phyloP scores from a whole-genome alignment of 1,140 invertebrate genomes.

The Heliconius hermathena region DNA sequence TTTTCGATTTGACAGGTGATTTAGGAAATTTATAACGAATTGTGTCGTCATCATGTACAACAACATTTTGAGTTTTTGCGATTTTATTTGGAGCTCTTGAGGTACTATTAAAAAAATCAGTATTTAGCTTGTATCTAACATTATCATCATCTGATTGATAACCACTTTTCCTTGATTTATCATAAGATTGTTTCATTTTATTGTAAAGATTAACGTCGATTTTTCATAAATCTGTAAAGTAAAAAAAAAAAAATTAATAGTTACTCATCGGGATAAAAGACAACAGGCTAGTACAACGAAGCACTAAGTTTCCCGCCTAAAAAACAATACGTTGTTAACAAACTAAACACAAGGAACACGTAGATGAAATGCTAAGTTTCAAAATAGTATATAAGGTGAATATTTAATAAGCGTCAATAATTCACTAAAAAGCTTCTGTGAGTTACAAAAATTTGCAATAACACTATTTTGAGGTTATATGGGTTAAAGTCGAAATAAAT shows the following conservation, averaged over 20 bases:
- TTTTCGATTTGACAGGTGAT: constrained; percentile 46
- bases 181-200: constrained; percentile 59
- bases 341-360: neutral
- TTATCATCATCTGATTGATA: constrained; percentile 71
- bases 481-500: neutral
- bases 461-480: constrained; percentile 32
- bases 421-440: neutral
- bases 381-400: neutral
- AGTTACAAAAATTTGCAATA: neutral
- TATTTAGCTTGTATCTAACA: constrained; percentile 70
- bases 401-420: neutral
- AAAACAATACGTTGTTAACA: constrained; percentile 1
- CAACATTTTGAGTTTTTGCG: constrained; percentile 38
- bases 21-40: constrained; percentile 65
- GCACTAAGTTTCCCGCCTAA: constrained; percentile 50
- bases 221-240: constrained; percentile 39
- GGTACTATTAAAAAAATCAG: constrained; percentile 54
- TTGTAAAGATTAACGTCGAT: constrained; percentile 14
- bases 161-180: constrained; percentile 58
- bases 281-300: neutral
- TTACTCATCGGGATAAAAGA: constrained; percentile 7
- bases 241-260: constrained; percentile 16
- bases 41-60: constrained; percentile 59
- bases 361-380: neutral
- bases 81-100: constrained; percentile 43